Base-by-base conservation (phyloP, 2,888 invertebrate species). In the Cephus pulcher region DNA sequence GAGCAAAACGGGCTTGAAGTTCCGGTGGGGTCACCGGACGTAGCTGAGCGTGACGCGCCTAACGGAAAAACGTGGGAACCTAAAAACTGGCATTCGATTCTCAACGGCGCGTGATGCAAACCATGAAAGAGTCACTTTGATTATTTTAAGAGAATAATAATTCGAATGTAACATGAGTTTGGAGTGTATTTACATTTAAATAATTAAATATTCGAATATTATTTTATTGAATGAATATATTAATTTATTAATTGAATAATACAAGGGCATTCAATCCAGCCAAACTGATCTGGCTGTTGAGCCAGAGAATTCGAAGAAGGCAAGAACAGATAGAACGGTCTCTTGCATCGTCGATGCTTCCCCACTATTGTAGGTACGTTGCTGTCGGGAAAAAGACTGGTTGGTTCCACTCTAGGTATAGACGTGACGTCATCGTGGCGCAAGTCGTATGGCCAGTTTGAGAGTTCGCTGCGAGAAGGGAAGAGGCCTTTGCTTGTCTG, bases 31-130 rank as follows among this genome's bases (percentile, higher is more conserved):
- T 90, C 88, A 84, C 86, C 89, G 88, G 89, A 90, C 88, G 88
- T 89, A 86, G 82, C 85, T 78, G 83, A 88, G 89, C 90, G 88
- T 90, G 89, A 90, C 90, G 89, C 75, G 35, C 75, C 68, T 88
- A 91, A 91, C 91, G 91, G 91, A 91, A 91, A 91, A 91, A 90
- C 91, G 91, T 91, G 91, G 91, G 91, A 91, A 91, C 89, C 81
- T 80, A 11, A 73, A 78, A 75, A 78, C 69, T 32, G 30, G 80
- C 56, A 56, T 56, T 56, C 56, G 56, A 15, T 56, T 56, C 56
- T 56, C 56, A 56, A 23, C 56, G 56, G 56, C 56, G 56, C 23
- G 23, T 56, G 23, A 23, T 56, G 23, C 9, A 56, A 56, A 56
- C 23, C 23, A 56, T 9, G 56, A 40, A 37, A 37, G 40, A 56